Evolutionary conservation across 2,113 vertebrate genomes (phyloP), one percentile per base, ranked within the genome.

Genomic region (Chaetura pelagica): DNA sequence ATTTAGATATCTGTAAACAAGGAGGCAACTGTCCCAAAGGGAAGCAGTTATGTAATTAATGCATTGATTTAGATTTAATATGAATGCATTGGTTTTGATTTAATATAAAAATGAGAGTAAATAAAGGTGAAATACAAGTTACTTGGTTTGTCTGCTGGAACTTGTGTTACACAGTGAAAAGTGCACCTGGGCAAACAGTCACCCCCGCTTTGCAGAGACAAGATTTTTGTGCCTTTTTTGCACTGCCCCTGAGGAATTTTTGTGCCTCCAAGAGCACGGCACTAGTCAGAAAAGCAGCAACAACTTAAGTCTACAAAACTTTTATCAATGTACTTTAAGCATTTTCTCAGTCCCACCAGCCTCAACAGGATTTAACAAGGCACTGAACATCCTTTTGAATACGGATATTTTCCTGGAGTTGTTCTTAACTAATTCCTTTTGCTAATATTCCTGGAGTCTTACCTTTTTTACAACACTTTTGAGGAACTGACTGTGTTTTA

Each of bases 351-450:
- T 89, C 40, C 21, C 83, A 61, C 10, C 2, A 32, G 30, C 24
- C 69, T 86, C 79, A 77, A 67, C 58, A 90, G 63, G 58, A 55
- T 90, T 96, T 94, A 93, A 85, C 64, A 35, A 81, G 69, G 24
- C 66, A 23, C n/a, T 92, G 74, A 67, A 71, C 57, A 67, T 87
- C 66, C 24, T 75, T 79, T 77, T 48, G 79, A 94, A 49, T 57
- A 90, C 29, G 63, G 52, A 68, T 40, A 24, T 34, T 44, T 93
- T 91, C 48, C 57, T 40, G 52, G 69, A 90, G 48, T 2, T 63
- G 69, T 26, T 21, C 32, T 82, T 86, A 59, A 64, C 38, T 77
- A 20, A 44, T 93, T 77, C 32, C 61, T 80, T 62, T 74, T 55
- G 32, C 32, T 91, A 67, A 59, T 62, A 52, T 21, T 67, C 34